Percentiles rank a stretch among this genome's conserved stretches.
These are phyloP conservation scores for Dolomedes plantarius DNA, from an alignment of 2,888 invertebrate species.

Conservation along the genomic window DNA sequence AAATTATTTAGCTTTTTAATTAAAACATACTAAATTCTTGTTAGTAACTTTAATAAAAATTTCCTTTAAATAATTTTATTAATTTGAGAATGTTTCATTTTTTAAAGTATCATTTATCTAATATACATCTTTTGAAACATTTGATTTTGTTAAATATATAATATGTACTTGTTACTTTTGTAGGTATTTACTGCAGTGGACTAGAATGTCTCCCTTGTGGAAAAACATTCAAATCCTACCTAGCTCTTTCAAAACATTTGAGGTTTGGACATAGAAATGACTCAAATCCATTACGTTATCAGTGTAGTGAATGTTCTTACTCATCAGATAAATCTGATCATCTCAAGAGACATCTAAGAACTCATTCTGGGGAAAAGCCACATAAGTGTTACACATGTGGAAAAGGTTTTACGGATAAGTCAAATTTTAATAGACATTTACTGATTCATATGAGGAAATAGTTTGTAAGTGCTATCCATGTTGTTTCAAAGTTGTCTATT, in stretches of 20 bases:
- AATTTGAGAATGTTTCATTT: no score
- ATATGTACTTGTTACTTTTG: no score
- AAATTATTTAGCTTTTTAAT: no score
- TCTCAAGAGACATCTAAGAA: conserved; percentile 22
- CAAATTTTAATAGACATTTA: conserved; percentile 20
- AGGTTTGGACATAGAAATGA: conserved; percentile 27
- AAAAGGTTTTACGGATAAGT: conserved; percentile 26
- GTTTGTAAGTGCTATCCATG: no score
- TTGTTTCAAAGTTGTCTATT: no score
- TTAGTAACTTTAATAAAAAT: no score
- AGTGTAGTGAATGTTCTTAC: conserved; percentile 20
- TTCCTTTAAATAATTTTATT: no score
- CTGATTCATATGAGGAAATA: conserved; percentile 9
- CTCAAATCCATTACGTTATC: conserved; percentile 15
- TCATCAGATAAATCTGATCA: conserved; percentile 33
- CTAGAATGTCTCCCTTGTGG: conserved; percentile 14
- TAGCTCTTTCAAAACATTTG: conserved; percentile 26
- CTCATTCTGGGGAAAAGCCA: conserved; percentile 32
- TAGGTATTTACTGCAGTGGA: neutral
- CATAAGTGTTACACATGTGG: conserved; percentile 7
- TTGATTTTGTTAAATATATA: no score
- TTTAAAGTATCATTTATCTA: no score
- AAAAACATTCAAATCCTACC: neutral
- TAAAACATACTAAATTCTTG: no score
- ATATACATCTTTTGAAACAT: no score